Percentiles rank a stretch among this genome's conserved stretches.
phyloP scores from a whole-genome alignment of 2,888 invertebrate species.

The Unio pictorum region DNA sequence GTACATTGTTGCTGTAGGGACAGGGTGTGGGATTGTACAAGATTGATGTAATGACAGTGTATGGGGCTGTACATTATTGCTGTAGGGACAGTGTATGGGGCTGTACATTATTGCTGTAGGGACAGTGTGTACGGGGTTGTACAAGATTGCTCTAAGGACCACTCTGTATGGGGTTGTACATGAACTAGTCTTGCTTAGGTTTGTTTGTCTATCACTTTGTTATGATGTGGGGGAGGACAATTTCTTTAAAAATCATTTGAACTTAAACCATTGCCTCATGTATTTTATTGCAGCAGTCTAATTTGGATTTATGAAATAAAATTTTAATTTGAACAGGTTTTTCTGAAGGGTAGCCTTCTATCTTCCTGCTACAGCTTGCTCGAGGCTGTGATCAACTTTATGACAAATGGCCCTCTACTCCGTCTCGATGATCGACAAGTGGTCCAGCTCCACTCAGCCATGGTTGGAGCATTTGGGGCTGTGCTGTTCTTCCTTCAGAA shows the following conservation, averaged over 20 bases:
- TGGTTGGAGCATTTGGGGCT: slow-evolving; percentile 71
- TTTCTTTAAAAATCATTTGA: neutral
- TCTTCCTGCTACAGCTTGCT: slow-evolving; percentile 64
- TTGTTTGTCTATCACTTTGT: too few relatives aligned
- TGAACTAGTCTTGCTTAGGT: too few relatives aligned
- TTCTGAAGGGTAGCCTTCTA: slow-evolving; percentile 52
- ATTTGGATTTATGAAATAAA: neutral
- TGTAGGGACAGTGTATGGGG: too few relatives aligned
- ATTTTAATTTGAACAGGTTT: slow-evolving; percentile 36
- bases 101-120: too few relatives aligned
- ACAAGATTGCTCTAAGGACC: too few relatives aligned
- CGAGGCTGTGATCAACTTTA: slow-evolving; percentile 65
- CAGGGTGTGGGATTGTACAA: too few relatives aligned
- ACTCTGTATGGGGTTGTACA: too few relatives aligned
- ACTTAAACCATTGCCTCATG: neutral
- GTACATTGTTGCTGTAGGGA: too few relatives aligned
- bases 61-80: too few relatives aligned
- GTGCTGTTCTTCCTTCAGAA: slow-evolving; percentile 56
- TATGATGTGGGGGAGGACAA: too few relatives aligned
- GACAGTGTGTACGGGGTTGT: too few relatives aligned
- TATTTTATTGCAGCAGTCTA: neutral
- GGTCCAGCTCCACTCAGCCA: slow-evolving; percentile 88
- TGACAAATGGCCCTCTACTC: slow-evolving; percentile 57
- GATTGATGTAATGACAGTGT: too few relatives aligned
- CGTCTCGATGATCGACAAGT: slow-evolving; percentile 77